Conservation (phyloP, 1,140 invertebrate genomes). For the Musca domestica region DNA sequence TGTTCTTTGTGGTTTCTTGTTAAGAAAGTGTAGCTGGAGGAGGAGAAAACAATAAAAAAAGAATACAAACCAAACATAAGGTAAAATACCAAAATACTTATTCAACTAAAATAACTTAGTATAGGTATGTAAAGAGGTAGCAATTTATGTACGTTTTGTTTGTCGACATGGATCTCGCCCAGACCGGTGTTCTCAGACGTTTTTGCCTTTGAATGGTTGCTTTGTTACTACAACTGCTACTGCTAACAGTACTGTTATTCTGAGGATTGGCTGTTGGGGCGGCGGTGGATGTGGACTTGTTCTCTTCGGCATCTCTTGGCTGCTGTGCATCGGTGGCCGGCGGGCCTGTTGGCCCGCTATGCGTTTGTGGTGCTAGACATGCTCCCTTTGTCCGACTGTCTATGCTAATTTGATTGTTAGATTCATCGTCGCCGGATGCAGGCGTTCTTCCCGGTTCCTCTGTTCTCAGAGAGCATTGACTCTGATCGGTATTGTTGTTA, state of each 20-base stretch:
- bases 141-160: constrained; percentile 49
- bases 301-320: not conserved
- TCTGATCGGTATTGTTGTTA: constrained; percentile 3
- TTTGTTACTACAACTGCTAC: constrained; percentile 53
- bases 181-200: constrained; percentile 71
- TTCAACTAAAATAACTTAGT: constrained; percentile 19
- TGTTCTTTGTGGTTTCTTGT: no score
- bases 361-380: constrained; percentile 41
- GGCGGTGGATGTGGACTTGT: constrained; percentile 14
- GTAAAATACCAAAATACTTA: constrained; percentile 19
- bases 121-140: constrained; percentile 8
- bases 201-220: constrained; percentile 55
- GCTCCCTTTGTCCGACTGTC: constrained; percentile 44
- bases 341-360: constrained; percentile 48
- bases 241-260: constrained; percentile 31
- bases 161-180: constrained; percentile 65
- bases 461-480: not conserved
- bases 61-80: not conserved
- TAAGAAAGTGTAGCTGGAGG: no score
- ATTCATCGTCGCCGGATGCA: constrained; percentile 18
- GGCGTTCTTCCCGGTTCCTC: not conserved
- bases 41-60: not conserved
- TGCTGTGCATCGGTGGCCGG: constrained; percentile 28
- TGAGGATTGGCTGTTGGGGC: constrained; percentile 9
- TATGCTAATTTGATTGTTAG: constrained; percentile 45